Base-by-base conservation (phyloP, 2,113 vertebrate genomes). In the Motacilla tschutschensis region DNA sequence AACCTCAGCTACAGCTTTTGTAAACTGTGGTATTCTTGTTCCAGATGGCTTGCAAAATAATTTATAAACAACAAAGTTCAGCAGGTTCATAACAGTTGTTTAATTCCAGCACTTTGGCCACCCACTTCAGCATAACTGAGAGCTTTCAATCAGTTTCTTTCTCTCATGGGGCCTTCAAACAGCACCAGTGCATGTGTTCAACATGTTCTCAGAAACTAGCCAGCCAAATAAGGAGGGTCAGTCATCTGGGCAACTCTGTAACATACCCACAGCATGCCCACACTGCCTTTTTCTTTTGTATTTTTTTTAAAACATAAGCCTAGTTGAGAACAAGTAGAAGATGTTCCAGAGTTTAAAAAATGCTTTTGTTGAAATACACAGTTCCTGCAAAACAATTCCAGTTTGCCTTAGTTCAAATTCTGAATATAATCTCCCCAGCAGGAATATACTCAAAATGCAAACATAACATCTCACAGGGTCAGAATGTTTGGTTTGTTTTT, bases 1-100 rank as follows among this genome's bases (percentile, higher is more conserved):
- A 70, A 90, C 75, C 74, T 93, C 79, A 85, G 75, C 59, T 93
- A 87, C 87, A 76, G 58, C 50, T 80, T 93, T 82, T 78, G 59
- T 76, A 83, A 95, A 88, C 85, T 50, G 54, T 92, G 87, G 88
- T 85, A 22, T 78, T 91, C 96, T 96, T 95, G 95, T 95, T 98
- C 98, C 98, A 99, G 98, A 98, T 98, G 97, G 98, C 96, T 94
- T 76, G 90, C 96, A 98, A 98, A 98, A 98, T 98, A 98, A 98
- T 98, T 98, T 95, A 98, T 97, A 98, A 98, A 98, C 97, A 96
- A 98, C 97, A 96, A 97, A 97, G 96, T 98, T 98, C 98, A 98
- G 94, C 95, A 97, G 95, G 97, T 97, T 97, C 95, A 94, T 35
- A 96, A 95, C 98, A 98, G 98, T 97, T 98, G 98, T 97, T 98